Evolutionary conservation across 2,888 invertebrate genomes (phyloP), one percentile per base, ranked within the genome.

Genomic region (Bimastos eiseni): DNA sequence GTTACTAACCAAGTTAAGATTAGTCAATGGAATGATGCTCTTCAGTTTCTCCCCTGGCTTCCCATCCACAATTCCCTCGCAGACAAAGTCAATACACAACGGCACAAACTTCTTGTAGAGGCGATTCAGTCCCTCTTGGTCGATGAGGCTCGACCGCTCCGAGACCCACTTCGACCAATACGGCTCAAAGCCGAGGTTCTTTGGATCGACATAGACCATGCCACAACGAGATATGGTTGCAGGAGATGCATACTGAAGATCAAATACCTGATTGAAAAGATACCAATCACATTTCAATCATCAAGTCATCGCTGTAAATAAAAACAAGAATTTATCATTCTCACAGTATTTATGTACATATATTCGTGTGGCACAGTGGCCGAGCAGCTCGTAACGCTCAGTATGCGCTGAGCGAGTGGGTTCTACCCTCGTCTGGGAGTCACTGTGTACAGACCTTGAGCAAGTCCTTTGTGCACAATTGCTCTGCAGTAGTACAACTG

Each of bases 131-230:
- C 90, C 89, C 2, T 93, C 92, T 88, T 91, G 91, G 89, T 92
- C 92, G 94, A 55, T 92, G 92, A 94, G 94, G 91, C 89, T 93
- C n/a, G 92, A 83, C 24, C 94, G 93, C 24, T 92, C 91, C 89
- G 93, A 96, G 94, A 91, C 95, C 98, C 98, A 98, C 93, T 97
- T 96, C 91, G 97, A 96, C 98, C 98, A 98, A 95, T 96, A 98
- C 0, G 98, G 98, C 91, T 96, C 96, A 93, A 97, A 98, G 0
- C 98, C 97, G 92, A 98, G 96, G 95, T 98, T 98, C 95, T 98
- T 98, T 0, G 98, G 98, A 94, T 98, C 98, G 0, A 98, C 98
- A 93, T 97, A 98, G 21, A 98, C 98, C 98, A 98, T 98, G 55
- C 98, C 98, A 19, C 98, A 98, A 90, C 98, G 96, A 0, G 98